phyloP scores from a whole-genome alignment of 2,888 invertebrate species.

The Yponomeuta plumbellus region DNA sequence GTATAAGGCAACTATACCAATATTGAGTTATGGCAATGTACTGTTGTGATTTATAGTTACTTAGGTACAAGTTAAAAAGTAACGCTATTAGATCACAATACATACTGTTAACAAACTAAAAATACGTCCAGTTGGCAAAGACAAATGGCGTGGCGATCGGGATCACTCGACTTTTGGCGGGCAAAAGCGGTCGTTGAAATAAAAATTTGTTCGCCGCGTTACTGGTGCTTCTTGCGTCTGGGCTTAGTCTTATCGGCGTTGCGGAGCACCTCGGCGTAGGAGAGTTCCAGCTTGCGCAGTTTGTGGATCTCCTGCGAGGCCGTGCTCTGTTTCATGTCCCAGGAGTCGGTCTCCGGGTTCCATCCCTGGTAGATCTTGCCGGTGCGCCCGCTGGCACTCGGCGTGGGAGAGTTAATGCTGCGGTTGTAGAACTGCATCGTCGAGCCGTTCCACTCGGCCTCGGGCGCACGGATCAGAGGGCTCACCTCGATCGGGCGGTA shows the following conservation, averaged over 20 bases:
- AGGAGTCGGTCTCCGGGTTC: constrained; percentile 67
- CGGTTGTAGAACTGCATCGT: constrained; percentile 83
- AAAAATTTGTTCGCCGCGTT: constrained; percentile 29
- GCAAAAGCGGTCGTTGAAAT: constrained; percentile 63
- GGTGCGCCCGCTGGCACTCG: constrained; percentile 69
- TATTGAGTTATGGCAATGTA: constrained; percentile 69
- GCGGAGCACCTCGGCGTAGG: constrained; percentile 89
- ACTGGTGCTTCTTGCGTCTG: constrained; percentile 72
- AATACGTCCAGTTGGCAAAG: constrained; percentile 72
- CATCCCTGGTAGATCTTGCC: constrained; percentile 70
- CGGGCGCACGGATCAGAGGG: constrained; percentile 59
- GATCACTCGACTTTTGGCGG: constrained; percentile 62
- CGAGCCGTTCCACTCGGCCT: constrained; percentile 81
- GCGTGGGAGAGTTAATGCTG: constrained; percentile 76
- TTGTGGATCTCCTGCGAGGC: constrained; percentile 90
- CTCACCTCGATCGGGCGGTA: constrained; percentile 74
- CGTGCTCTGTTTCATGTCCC: constrained; percentile 78
- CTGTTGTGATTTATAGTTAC: constrained; percentile 52
- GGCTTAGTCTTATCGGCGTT: constrained; percentile 79
- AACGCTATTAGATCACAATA: constrained; percentile 73
- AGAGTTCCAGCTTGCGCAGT: constrained; percentile 86
- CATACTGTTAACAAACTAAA: constrained; percentile 56
- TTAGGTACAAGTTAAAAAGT: constrained; percentile 62
- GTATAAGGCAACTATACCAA: constrained; percentile 50
- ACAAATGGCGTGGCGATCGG: constrained; percentile 61